Evolutionary conservation across 2,797 vertebrate species (phyloP).

Genomic region (Cephalopachus bancanus): DNA sequence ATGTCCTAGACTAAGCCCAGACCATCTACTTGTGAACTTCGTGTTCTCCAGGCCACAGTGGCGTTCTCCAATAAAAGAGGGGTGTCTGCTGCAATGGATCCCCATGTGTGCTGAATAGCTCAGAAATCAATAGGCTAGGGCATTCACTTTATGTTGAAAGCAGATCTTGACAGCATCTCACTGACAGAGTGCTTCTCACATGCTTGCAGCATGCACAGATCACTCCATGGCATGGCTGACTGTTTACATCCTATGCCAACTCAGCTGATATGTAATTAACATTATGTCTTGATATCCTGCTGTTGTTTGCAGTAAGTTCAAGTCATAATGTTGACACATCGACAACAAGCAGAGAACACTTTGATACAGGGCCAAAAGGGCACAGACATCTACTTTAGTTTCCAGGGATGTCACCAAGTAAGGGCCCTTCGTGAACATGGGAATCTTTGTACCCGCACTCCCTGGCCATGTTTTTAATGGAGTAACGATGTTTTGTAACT

Average conservation of each 20-base stretch:
- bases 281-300: constrained; percentile 80
- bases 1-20: neutral
- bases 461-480: neutral
- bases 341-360: constrained; percentile 69
- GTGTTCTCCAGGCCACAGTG: neutral
- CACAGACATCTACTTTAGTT: constrained; percentile 56
- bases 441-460: neutral
- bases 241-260: constrained; percentile 70
- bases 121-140: neutral
- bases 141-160: neutral
- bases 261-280: constrained; percentile 80
- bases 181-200: neutral
- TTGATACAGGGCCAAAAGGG: constrained; percentile 69
- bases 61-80: neutral
- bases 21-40: constrained; percentile 13
- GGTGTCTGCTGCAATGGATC: neutral
- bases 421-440: neutral
- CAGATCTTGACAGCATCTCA: neutral
- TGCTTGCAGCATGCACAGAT: neutral
- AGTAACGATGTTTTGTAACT: neutral
- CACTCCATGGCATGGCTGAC: constrained; percentile 58
- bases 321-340: constrained; percentile 80
- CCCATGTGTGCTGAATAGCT: neutral
- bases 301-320: constrained; percentile 82
- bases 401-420: neutral